Base-by-base conservation (phyloP, 2,113 vertebrate genomes). In the Lagopus muta region DNA sequence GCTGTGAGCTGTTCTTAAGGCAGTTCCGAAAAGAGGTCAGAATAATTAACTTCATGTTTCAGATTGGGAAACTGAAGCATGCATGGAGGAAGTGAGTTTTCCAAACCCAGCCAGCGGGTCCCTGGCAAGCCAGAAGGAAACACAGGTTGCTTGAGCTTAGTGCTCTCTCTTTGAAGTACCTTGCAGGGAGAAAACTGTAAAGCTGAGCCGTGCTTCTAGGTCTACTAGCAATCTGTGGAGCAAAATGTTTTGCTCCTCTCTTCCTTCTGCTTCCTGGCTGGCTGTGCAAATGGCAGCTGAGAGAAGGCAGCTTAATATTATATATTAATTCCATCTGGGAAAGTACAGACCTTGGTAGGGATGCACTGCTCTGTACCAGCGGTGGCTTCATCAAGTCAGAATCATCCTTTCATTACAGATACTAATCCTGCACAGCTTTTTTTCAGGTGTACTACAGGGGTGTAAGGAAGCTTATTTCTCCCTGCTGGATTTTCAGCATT, bases 1-100 rank as follows among this genome's bases (percentile, higher is more conserved):
- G 28, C 52, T 82, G 10, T 32, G 47, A 70, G 85, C 27, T 86
- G 88, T 62, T 90, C 90, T 92, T 69, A 88, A 10, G 81, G 85
- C 82, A 91, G 42, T 88, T 79, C 76, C 92, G 3, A 93, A 95
- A 94, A 89, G 76, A 95, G 95, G 88, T 91, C 94, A 88, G 24
- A 28, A 47, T 86, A 91, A 94, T 97, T 88, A 86, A 43, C 91
- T 86, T 60, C 52, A 8, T 83, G 81, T 71, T 70, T 64, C 72
- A 86, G 79, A 78, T 78, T 93, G 93, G 79, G 89, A 83, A 97
- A 95, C 93, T 83, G 91, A 90, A 87, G 70, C 20, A 1, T 14
- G 11, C 2, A 40, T 82, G 91, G 75, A 80, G 89, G 95, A 81
- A 94, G 69, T n/a, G 87, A 67, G 72, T 43, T 81, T 54, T 82